Conservation (phyloP, 2,113 vertebrate species). For the Mesoclemmys tuberculata region DNA sequence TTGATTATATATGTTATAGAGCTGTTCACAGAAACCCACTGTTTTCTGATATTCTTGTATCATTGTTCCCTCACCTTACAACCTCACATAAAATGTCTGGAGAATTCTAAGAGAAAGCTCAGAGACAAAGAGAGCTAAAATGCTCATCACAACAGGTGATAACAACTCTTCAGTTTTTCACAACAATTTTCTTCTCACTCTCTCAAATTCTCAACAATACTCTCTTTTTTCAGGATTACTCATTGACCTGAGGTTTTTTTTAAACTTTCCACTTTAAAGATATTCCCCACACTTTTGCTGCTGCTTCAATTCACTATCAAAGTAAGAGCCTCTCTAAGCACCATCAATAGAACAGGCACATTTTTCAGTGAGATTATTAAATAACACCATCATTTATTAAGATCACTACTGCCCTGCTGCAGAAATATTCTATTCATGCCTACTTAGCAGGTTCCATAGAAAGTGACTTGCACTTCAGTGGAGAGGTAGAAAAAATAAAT, state of each 20-base stretch:
- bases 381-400: neutral
- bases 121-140: neutral
- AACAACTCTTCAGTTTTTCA: constrained; percentile 3
- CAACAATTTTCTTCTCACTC: neutral
- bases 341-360: neutral
- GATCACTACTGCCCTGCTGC: neutral
- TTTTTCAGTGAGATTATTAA: neutral
- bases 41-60: constrained; percentile 21
- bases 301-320: neutral
- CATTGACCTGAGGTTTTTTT: neutral
- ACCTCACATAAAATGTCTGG: neutral
- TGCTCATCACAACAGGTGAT: neutral
- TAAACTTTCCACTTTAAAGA: neutral
- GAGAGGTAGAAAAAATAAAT: constrained; percentile 22
- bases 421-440: neutral
- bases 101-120: constrained; percentile 41
- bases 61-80: constrained; percentile 33
- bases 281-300: neutral
- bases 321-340: neutral
- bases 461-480: neutral
- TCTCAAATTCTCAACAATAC: neutral
- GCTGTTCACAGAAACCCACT: neutral
- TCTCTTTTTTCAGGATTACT: neutral
- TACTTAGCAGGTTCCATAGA: neutral
- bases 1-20: neutral